A percentile compares a stretch with the other conserved stretches of the same genome.
These are phyloP conservation scores for Mus spicilegus DNA, from an alignment of 2,113 vertebrate species.

Conservation along the genomic window DNA sequence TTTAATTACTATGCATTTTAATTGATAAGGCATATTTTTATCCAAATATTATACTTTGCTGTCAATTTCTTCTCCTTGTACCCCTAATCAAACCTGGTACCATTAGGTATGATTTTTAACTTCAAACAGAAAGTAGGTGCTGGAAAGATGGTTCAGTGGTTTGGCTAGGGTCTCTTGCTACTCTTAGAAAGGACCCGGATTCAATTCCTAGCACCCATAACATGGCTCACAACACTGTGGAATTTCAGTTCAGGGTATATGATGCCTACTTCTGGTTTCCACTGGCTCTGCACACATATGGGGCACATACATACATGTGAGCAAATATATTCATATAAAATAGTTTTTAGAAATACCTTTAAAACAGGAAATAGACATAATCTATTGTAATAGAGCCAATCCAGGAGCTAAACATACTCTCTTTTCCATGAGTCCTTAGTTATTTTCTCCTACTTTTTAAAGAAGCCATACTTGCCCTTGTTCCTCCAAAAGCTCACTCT, in stretches of 20 bases:
- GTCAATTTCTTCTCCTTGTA: neutral
- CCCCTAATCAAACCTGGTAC: neutral
- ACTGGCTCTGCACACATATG: neutral
- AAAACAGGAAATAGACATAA: conserved; percentile 40
- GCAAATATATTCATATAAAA: neutral
- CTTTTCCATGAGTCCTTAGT: neutral
- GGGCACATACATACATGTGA: neutral
- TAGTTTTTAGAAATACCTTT: neutral
- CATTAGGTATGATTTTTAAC: neutral
- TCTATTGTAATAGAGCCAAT: conserved; percentile 3
- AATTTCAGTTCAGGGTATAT: neutral
- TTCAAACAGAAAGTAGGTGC: neutral
- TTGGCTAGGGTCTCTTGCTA: neutral
- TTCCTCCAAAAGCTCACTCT: neutral
- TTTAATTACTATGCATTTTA: neutral
- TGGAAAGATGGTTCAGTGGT: neutral
- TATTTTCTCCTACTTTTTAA: conserved; percentile 13
- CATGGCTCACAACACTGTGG: neutral
- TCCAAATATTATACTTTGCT: neutral
- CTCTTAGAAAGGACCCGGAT: neutral
- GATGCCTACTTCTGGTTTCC: neutral
- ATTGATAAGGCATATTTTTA: neutral
- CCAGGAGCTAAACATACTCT: neutral
- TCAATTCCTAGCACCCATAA: neutral
- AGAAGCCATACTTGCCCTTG: neutral